A percentile compares a stretch with the other conserved stretches of the same genome.
These are phyloP conservation scores for Chrysolina oricalcia DNA, from an alignment of 2,888 invertebrate species.

Conservation along the genomic window DNA sequence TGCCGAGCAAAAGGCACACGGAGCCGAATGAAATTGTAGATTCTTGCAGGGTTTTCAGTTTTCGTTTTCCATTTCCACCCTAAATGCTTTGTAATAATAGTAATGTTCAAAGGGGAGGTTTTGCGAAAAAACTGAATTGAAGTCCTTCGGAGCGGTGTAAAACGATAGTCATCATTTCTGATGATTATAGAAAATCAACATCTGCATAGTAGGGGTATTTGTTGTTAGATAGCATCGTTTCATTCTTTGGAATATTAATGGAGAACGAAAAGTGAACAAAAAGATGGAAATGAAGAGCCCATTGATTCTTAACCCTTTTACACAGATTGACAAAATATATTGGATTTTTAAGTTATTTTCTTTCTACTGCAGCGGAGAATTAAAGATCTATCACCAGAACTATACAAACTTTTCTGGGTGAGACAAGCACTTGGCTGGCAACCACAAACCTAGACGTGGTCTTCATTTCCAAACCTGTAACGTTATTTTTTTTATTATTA, in stretches of 20 bases:
- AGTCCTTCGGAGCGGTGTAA: constrained; percentile 9
- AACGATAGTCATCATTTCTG: constrained; percentile 2
- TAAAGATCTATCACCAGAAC: no score
- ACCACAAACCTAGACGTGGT: no score
- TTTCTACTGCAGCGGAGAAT: no score
- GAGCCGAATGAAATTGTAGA: constrained; percentile 24
- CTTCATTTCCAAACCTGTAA: no score
- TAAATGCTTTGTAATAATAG: constrained; percentile 26
- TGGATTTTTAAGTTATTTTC: no score
- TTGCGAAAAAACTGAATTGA: constrained; percentile 16
- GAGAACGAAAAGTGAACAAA: neutral
- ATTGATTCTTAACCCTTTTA: no score
- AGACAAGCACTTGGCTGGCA: no score
- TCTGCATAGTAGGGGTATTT: neutral
- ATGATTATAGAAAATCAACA: neutral
- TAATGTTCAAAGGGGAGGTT: constrained; percentile 20
- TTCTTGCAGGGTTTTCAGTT: constrained; percentile 15
- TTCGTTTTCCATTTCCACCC: constrained; percentile 25
- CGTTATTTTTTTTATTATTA: no score
- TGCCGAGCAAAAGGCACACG: constrained; percentile 14
- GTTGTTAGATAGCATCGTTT: neutral
- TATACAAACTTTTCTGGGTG: no score
- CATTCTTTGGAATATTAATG: neutral
- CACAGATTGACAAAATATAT: no score
- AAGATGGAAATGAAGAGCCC: no score